Base-by-base conservation (phyloP, 2,113 vertebrate species). In the Erythrocebus patas region DNA sequence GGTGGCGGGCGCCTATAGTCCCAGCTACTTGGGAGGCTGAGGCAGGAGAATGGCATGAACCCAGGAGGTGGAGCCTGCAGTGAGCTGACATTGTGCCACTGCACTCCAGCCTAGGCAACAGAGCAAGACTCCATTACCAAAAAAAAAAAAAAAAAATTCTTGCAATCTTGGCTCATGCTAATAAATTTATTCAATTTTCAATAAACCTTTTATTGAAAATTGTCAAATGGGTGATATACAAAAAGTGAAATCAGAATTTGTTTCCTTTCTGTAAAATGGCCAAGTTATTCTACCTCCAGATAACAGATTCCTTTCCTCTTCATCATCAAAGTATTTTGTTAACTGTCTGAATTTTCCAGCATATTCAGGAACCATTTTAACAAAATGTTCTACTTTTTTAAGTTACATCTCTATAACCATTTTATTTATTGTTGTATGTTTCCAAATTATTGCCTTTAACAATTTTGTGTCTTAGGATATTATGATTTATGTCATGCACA, bases 221-320 rank as follows among this genome's bases (percentile, higher is more conserved):
- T 68, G 20, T 68, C 66, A 59, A 61, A 66, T 48, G 30, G 13
- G 70, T 86, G 57, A 85, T 0, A 80, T 6, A 79, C 22, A 68
- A 93, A 90, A 92, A 66, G 50, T 18, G 85, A 85, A 86, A 93
- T 66, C 16, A 38, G 48, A 55, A 92, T 79, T 57, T 64, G 40
- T 87, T 79, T 79, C 35, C 81, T 82, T 76, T 91, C 57, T 48
- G 6, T 87, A 70, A 93, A 89, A 68, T 76, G 66, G 87, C 59
- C n/a, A 75, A 93, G 43, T 89, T 55, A 81, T 20, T 52, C 93
- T 68, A 82, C 50, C 43, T 79, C 72, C 76, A 95, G 76, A 87
- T 64, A 96, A 78, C 18, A 55, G 81, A 95, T 90, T 83, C 50
- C 86, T 95, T 96, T 93, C 70, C 81, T 83, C 85, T 95, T 95